A percentile compares a stretch with the other conserved stretches of the same genome.
Evolutionary conservation across 2,888 invertebrate species (phyloP).

Genomic region (Agrenia bidenticulata): DNA sequence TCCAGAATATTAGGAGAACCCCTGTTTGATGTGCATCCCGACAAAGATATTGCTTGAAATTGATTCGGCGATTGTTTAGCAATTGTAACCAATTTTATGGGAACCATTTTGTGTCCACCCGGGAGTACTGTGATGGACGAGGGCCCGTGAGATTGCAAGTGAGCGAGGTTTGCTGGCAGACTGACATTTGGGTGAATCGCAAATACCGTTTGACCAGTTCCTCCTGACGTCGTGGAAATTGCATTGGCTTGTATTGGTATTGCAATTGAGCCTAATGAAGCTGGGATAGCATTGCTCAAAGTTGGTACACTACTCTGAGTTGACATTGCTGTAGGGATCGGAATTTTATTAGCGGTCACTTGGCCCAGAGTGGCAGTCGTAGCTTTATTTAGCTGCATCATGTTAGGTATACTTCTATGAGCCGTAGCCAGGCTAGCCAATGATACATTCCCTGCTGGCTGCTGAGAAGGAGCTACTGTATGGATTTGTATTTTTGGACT

Average conservation of each 20-base stretch:
- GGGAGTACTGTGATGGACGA: conserved; percentile 38
- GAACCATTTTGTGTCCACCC: conserved; percentile 55
- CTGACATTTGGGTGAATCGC: conserved; percentile 50
- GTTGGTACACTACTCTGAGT: background rate
- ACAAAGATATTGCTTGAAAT: conserved; percentile 34
- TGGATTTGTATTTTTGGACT: background rate
- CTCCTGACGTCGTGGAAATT: background rate
- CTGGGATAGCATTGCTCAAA: background rate
- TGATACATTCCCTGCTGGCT: background rate
- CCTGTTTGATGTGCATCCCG: conserved; percentile 29
- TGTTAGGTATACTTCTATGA: conserved; percentile 32
- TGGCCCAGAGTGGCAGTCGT: background rate
- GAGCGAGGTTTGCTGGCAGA: conserved; percentile 42
- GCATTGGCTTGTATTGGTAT: background rate
- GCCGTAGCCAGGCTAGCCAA: conserved; percentile 2
- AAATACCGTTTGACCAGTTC: conserved; percentile 42
- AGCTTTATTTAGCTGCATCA: conserved; percentile 41
- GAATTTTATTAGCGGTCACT: background rate
- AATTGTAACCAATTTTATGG: conserved; percentile 55
- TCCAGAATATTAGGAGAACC: conserved; percentile 49
- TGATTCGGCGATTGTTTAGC: conserved; percentile 52
- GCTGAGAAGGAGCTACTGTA: background rate
- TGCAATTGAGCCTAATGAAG: background rate
- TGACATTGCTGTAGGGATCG: background rate
- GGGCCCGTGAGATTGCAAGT: conserved; percentile 39